Evolutionary conservation across 2,888 invertebrate genomes (phyloP).

Genomic region (Phymatocera aterrima): DNA sequence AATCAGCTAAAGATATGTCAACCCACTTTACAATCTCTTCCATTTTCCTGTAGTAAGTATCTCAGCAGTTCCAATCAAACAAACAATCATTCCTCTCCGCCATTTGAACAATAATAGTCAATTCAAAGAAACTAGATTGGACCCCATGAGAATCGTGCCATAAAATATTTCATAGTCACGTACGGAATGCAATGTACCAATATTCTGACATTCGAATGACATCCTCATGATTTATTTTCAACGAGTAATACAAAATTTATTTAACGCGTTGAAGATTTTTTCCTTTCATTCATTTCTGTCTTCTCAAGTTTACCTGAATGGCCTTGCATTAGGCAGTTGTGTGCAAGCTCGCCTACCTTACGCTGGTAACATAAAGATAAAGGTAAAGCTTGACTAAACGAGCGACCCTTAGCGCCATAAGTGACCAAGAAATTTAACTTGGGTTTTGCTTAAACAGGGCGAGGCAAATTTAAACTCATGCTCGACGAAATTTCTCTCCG

Average conservation of each 20-base stretch:
- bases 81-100: too few relatives aligned
- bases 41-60: too few relatives aligned
- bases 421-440: constrained; percentile 11
- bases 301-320: not conserved
- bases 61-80: too few relatives aligned
- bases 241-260: not conserved
- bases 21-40: too few relatives aligned
- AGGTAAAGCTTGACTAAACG: constrained; percentile 17
- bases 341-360: not conserved
- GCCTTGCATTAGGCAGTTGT: not conserved
- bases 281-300: not conserved
- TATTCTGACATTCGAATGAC: not conserved
- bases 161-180: not conserved
- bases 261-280: too few relatives aligned
- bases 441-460: constrained; percentile 2
- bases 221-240: not conserved
- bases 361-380: constrained; percentile 25
- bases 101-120: too few relatives aligned
- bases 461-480: constrained; percentile 4
- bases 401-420: constrained; percentile 22
- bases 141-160: not conserved
- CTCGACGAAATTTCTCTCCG: not conserved
- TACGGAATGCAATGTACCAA: not conserved
- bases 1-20: too few relatives aligned
- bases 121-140: too few relatives aligned